phyloP scores from a whole-genome alignment of 1,140 invertebrate species.

The Parasteatoda tepidariorum region DNA sequence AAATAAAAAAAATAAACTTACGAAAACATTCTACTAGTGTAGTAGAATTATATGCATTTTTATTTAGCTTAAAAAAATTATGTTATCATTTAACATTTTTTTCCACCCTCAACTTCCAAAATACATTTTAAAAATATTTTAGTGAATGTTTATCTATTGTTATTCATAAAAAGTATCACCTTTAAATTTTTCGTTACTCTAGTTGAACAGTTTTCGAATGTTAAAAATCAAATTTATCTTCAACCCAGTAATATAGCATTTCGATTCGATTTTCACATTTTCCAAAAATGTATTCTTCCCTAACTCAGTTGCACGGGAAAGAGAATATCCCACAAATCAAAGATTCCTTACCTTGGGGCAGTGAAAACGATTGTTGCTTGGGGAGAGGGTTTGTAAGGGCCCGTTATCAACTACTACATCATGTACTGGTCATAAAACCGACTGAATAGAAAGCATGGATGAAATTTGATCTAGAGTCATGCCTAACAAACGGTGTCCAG shows the following conservation, averaged over 20 bases:
- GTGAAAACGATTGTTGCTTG: neutral
- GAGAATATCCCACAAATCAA: neutral
- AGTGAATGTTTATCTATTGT: neutral
- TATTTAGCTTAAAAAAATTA: too few species aligned
- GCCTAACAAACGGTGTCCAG: slow-evolving; percentile 12
- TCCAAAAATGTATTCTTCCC: neutral
- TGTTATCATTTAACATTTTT: too few species aligned
- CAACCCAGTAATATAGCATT: neutral
- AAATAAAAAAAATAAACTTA: too few species aligned
- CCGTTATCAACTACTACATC: slow-evolving; percentile 44
- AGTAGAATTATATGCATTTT: too few species aligned
- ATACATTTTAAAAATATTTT: neutral
- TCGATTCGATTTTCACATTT: neutral
- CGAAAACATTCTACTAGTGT: too few species aligned
- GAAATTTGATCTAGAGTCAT: slow-evolving; percentile 39
- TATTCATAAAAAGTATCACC: too few species aligned
- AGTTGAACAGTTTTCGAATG: neutral
- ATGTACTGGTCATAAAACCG: slow-evolving; percentile 25
- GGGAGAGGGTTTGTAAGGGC: neutral
- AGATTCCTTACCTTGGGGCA: neutral
- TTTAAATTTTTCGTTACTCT: too few species aligned
- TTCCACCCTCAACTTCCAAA: too few species aligned
- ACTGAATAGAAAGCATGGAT: slow-evolving; percentile 5
- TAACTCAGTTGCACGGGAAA: neutral
- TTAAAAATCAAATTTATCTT: neutral